Evolutionary conservation across 2,797 vertebrate species (phyloP), one percentile per base, ranked within the genome.

Genomic region (Echeneis naucrates): DNA sequence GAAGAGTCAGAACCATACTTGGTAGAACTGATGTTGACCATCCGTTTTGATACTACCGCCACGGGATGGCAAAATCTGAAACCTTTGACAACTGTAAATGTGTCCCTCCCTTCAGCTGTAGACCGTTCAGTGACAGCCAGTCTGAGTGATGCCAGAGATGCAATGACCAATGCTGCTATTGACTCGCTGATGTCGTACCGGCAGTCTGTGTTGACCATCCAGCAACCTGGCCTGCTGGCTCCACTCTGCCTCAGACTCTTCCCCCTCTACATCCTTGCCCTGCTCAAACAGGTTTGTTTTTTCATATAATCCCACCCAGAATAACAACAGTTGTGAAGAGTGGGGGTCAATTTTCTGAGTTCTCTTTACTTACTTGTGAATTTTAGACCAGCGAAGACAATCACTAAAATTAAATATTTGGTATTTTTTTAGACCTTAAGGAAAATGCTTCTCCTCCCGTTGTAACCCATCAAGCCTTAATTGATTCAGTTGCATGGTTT

Each of bases 161-260:
- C 98, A 5, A 83, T 99, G 83, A 97, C 97, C 78, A 99, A 99
- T 0, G 98, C 98, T 0, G 95, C 95, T 78, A 96, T 98, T 0
- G 98, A 99, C 84, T 97, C 97, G 0, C 86, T 99, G 16, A 78
- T 94, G 1, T 96, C 97, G 0, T 99, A 95, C 69, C 95, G 97
- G 1, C 93, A 95, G 0, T 94, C 95, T 0, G 97, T 97, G 66
- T 88, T 99, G 17, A 96, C 94, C 83, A 85, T 96, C 83, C 97
- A 97, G 16, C 98, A 99, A 74, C 96, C 97, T 0, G 98, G 98
- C 2, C 95, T 99, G 37, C 93, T 97, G 64, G 92, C 95, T 19
- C 98, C 98, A 0, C 84, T 84, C 84, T 96, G 97, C 0, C 93
- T 99, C 61, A 83, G 96, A 4, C 96, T 99, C 74, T 97, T 99